Percentiles rank a stretch among this genome's conserved stretches.
Evolutionary conservation across 2,888 invertebrate genomes (phyloP).

Genomic region (Drosophila mulleri): DNA sequence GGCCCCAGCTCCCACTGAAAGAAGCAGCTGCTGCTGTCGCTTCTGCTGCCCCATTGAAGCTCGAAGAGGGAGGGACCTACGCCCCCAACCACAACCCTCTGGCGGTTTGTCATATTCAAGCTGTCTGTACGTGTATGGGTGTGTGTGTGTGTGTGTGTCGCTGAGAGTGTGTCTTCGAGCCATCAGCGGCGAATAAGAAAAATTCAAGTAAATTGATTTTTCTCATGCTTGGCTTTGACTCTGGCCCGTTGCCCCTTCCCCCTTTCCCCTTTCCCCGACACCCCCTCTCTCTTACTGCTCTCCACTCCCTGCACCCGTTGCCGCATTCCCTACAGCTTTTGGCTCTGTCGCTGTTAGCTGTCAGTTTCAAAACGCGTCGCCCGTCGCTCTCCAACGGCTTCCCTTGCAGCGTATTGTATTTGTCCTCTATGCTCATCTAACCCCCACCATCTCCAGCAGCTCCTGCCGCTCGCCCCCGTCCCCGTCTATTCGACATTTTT

Average conservation of each 20-base stretch:
- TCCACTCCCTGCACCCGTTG: not conserved
- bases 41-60: constrained; percentile 27
- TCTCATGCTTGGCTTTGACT: constrained; percentile 67
- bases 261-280: no score
- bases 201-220: constrained; percentile 82
- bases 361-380: constrained; percentile 63
- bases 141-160: constrained; percentile 46
- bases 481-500: constrained; percentile 27
- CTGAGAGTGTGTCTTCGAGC: constrained; percentile 43
- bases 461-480: not conserved
- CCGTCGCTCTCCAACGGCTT: constrained; percentile 21
- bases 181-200: constrained; percentile 59
- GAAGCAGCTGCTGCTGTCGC: constrained; percentile 75
- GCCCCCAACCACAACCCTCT: constrained; percentile 11
- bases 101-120: constrained; percentile 72
- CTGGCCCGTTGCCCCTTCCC: constrained; percentile 11
- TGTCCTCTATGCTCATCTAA: constrained; percentile 45
- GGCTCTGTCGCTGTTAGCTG: constrained; percentile 47
- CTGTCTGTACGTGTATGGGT: constrained; percentile 18
- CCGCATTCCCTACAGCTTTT: constrained; percentile 7
- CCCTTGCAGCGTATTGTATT: constrained; percentile 47
- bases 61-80: not conserved
- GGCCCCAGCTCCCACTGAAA: constrained; percentile 14
- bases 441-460: not conserved
- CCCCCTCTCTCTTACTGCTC: no score